Evolutionary conservation across 2,888 invertebrate species (phyloP).

Genomic region (Euzetes globulus): DNA sequence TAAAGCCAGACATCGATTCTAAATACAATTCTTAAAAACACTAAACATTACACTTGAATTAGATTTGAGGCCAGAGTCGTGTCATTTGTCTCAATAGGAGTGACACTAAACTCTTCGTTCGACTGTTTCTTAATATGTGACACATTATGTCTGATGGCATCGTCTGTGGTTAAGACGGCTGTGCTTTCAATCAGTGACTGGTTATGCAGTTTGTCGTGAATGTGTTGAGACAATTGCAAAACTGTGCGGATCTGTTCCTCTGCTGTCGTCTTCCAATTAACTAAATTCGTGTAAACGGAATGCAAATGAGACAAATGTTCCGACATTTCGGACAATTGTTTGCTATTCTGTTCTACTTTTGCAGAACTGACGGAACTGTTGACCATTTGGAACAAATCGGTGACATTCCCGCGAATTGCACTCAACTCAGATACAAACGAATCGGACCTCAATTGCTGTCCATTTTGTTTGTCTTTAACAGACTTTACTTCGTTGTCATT

Average conservation of each 20-base stretch:
- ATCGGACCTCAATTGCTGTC: not conserved
- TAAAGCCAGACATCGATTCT: too few species aligned
- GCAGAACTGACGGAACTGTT: not conserved
- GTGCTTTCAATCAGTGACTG: not conserved
- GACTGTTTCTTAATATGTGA: too few species aligned
- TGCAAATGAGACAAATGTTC: not conserved
- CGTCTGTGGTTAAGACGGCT: not conserved
- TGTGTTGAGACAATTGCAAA: not conserved
- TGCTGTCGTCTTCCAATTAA: not conserved
- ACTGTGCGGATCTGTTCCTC: not conserved
- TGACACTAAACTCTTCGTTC: too few species aligned
- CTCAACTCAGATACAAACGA: not conserved
- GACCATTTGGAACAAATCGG: not conserved
- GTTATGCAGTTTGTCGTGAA: not conserved
- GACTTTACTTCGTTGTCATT: conserved; percentile 31
- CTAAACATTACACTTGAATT: too few species aligned
- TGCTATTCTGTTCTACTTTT: not conserved
- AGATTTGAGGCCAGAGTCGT: too few species aligned
- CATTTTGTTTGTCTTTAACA: conserved; percentile 13
- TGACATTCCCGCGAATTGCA: not conserved
- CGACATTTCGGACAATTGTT: not conserved
- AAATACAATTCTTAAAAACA: too few species aligned
- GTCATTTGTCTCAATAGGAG: too few species aligned
- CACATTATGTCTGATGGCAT: not conserved
- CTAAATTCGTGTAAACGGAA: not conserved